phyloP scores from a whole-genome alignment of 1,140 invertebrate species.

The Pseudomyrmex sp. region DNA sequence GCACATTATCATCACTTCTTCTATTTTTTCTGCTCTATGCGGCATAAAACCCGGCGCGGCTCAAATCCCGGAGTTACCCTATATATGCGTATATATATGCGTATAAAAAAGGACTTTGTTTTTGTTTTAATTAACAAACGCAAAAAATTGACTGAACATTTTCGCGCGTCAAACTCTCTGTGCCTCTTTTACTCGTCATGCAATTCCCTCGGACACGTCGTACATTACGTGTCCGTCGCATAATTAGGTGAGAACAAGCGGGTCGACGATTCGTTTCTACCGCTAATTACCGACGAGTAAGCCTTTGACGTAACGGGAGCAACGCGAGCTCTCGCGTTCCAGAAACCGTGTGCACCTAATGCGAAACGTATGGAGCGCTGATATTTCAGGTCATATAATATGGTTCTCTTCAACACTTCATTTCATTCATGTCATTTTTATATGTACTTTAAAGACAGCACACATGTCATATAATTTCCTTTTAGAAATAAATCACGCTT shows the following conservation, averaged over 20 bases:
- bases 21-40: no score
- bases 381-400: neutral
- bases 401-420: neutral
- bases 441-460: neutral
- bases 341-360: slow-evolving; percentile 52
- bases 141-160: no score
- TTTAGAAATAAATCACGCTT: neutral
- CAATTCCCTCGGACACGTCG: neutral
- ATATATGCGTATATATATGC: no score
- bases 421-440: neutral
- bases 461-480: neutral
- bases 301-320: slow-evolving; percentile 70
- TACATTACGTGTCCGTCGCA: slow-evolving; percentile 55
- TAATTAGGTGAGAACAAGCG: slow-evolving; percentile 41
- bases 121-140: no score
- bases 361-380: neutral
- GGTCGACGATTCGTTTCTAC: slow-evolving; percentile 65
- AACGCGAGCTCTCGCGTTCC: slow-evolving; percentile 63
- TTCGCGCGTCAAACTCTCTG: neutral
- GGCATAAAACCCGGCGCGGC: no score
- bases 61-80: no score
- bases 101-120: neutral
- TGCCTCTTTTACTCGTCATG: neutral
- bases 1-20: no score
- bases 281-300: slow-evolving; percentile 66